phyloP scores from a whole-genome alignment of 2,113 vertebrate species.

The Conger conger region DNA sequence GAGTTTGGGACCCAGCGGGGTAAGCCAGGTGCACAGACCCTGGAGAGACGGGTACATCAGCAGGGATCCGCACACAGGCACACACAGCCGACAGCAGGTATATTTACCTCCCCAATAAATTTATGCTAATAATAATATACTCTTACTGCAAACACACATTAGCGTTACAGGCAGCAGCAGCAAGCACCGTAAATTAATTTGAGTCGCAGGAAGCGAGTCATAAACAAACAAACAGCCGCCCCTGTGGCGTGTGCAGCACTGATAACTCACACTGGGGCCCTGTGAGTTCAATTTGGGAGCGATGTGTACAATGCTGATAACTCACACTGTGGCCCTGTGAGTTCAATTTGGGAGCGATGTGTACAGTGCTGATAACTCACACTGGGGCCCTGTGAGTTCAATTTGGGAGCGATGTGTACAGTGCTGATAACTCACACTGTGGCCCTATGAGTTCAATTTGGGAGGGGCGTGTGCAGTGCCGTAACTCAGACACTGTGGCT shows the following conservation, averaged over 20 bases:
- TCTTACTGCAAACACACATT: not conserved
- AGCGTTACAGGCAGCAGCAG: not conserved
- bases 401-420: too few relatives aligned
- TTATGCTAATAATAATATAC: not conserved
- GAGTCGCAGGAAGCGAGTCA: not conserved
- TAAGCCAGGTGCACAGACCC: not conserved
- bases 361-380: not conserved
- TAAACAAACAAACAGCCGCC: not conserved
- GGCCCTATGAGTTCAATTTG: too few relatives aligned
- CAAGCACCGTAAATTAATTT: slow-evolving; percentile 7
- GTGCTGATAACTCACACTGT: not conserved
- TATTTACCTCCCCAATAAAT: not conserved
- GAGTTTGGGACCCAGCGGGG: too few relatives aligned
- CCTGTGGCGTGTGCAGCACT: not conserved
- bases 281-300: too few relatives aligned
- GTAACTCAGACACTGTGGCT: too few relatives aligned
- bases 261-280: not conserved
- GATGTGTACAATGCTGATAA: too few relatives aligned
- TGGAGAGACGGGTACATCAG: not conserved
- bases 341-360: not conserved
- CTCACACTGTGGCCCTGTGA: too few relatives aligned
- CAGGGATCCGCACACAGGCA: not conserved
- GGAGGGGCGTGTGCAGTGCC: too few relatives aligned
- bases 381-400: too few relatives aligned
- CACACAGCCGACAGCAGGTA: not conserved